These are phyloP conservation scores for Cariama cristata DNA, from an alignment of 2,113 vertebrate species.

Conservation along the genomic window DNA sequence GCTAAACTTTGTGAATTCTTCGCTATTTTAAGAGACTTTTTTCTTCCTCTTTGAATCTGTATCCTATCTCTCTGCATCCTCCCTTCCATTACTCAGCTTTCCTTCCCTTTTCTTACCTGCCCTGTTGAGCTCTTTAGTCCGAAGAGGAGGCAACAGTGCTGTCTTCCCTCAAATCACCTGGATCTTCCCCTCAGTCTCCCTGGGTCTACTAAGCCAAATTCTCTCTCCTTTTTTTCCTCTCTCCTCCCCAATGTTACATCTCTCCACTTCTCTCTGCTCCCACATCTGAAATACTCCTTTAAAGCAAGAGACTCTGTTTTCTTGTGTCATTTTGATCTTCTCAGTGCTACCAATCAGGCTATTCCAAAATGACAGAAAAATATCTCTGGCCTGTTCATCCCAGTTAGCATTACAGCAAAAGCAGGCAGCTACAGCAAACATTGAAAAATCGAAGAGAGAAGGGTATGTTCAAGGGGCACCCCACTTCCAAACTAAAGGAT, in stretches of 20 bases:
- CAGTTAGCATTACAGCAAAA: neutral
- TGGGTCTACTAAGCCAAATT: neutral
- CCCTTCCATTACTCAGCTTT: neutral
- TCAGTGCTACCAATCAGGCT: neutral
- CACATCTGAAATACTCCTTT: constrained; percentile 16
- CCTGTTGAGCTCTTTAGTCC: neutral
- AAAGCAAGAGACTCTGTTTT: constrained; percentile 29
- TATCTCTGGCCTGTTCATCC: constrained; percentile 30
- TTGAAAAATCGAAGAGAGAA: neutral
- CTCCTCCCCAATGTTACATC: neutral
- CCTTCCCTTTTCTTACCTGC: neutral
- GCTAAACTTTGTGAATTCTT: neutral
- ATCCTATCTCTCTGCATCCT: neutral
- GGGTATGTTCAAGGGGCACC: neutral
- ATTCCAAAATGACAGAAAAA: constrained; percentile 52
- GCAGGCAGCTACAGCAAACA: neutral
- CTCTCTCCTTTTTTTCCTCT: neutral
- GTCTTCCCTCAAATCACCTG: neutral
- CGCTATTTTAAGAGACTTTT: neutral
- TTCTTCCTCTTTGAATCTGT: neutral
- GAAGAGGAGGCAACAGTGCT: neutral
- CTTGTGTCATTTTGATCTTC: constrained; percentile 55
- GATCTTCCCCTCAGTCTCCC: neutral
- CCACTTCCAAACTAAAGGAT: neutral
- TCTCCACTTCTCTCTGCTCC: neutral